These are phyloP conservation scores for Subanguina moxae DNA, from an alignment of 1,140 invertebrate genomes.

Conservation along the genomic window DNA sequence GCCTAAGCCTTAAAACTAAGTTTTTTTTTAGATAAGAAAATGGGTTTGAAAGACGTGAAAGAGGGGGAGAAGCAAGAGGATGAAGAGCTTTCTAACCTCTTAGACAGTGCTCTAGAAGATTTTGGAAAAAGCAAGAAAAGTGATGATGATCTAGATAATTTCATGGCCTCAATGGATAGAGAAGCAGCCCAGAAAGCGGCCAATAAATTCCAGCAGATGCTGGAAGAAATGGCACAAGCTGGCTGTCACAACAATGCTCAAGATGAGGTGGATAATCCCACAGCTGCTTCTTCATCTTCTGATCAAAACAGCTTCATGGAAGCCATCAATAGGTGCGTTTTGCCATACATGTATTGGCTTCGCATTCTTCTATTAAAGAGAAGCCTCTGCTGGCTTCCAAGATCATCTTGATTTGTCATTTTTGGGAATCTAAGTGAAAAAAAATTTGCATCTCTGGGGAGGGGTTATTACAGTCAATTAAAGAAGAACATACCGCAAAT, in stretches of 20 bases:
- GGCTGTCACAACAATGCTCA: no score
- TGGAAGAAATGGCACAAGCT: conserved; percentile 19
- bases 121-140: conserved; percentile 20
- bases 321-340: conserved; percentile 12
- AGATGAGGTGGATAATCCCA: neutral
- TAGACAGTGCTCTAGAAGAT: conserved; percentile 31
- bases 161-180: conserved; percentile 29
- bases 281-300: neutral
- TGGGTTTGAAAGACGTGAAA: neutral
- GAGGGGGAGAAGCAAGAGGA: neutral
- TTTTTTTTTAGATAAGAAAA: neutral
- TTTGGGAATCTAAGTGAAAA: no score
- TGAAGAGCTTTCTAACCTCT: conserved; percentile 19
- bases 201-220: conserved; percentile 29
- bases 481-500: no score
- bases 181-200: conserved; percentile 37
- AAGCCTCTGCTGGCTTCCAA: no score
- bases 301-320: conserved; percentile 2
- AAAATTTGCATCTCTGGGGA: no score
- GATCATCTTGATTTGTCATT: no score
- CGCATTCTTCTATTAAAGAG: no score
- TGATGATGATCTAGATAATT: conserved; percentile 37
- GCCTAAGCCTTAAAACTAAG: no score
- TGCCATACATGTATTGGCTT: neutral
- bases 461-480: no score